Evolutionary conservation across 2,797 vertebrate species (phyloP).

Genomic region (Ceyx erithaca): DNA sequence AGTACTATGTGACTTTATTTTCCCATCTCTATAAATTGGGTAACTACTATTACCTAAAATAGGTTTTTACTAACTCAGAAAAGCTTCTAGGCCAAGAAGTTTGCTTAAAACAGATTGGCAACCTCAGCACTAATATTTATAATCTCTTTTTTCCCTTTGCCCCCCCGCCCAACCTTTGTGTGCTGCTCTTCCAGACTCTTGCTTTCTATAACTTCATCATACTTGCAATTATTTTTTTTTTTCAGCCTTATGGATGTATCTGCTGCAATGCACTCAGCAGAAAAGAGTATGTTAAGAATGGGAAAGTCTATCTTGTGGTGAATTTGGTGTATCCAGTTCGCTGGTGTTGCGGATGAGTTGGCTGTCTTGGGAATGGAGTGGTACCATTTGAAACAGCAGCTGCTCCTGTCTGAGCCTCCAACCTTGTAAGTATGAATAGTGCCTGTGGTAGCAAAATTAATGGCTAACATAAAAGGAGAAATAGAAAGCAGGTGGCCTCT

Average conservation of each 20-base stretch:
- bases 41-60: background rate
- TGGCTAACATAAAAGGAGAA: conserved; percentile 53
- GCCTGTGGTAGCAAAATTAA: conserved; percentile 63
- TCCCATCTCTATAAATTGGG: background rate
- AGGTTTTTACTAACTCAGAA: background rate
- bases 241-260: background rate
- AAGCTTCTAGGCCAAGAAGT: background rate
- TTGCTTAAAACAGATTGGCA: background rate
- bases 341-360: conserved; percentile 4
- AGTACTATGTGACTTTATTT: background rate
- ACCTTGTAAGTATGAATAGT: conserved; percentile 51
- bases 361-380: conserved; percentile 22
- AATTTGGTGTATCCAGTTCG: conserved; percentile 15
- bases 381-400: conserved; percentile 49
- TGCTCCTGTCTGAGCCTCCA: conserved; percentile 39
- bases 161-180: background rate
- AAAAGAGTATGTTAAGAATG: background rate
- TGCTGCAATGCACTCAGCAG: background rate
- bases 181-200: background rate
- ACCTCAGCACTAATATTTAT: background rate
- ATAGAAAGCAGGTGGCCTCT: conserved; percentile 59
- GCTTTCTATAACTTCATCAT: background rate
- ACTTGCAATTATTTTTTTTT: background rate
- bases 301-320: background rate
- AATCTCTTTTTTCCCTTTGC: background rate